Evolutionary conservation across 2,113 vertebrate species (phyloP).

Genomic region (Crotalus horridus): DNA sequence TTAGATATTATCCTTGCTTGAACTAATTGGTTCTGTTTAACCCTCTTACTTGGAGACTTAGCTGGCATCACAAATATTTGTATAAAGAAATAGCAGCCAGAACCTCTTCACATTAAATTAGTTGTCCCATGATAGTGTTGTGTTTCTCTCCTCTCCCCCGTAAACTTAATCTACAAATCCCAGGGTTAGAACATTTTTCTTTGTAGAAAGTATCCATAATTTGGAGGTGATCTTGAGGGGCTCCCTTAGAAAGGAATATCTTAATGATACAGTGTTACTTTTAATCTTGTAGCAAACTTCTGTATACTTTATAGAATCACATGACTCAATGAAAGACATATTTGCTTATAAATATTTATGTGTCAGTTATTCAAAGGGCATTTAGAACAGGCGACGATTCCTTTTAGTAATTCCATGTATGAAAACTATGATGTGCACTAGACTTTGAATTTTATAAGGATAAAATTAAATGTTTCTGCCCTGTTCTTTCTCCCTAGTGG

Average conservation of each 20-base stretch:
- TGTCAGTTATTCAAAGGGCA: background rate
- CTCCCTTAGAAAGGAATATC: too few species aligned
- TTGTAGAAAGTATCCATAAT: background rate
- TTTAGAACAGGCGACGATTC: background rate
- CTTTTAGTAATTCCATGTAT: background rate
- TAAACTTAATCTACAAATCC: background rate
- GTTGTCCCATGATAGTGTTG: background rate
- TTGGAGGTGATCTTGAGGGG: background rate
- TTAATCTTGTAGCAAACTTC: background rate
- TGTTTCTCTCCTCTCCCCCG: background rate
- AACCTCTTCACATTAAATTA: background rate
- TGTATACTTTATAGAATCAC: background rate
- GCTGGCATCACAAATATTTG: background rate
- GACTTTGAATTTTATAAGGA: background rate
- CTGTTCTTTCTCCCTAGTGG: conserved; percentile 73
- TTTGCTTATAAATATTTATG: background rate
- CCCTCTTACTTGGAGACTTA: background rate
- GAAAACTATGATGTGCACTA: background rate
- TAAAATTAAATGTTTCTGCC: background rate
- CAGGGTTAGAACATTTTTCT: background rate
- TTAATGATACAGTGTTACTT: background rate
- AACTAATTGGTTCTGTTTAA: background rate
- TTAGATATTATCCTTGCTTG: background rate
- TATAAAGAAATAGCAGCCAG: background rate
- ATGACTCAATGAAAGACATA: background rate